A percentile compares a stretch with the other conserved stretches of the same genome.
phyloP scores from a whole-genome alignment of 2,113 vertebrate species.

The Microtus pennsylvanicus region DNA sequence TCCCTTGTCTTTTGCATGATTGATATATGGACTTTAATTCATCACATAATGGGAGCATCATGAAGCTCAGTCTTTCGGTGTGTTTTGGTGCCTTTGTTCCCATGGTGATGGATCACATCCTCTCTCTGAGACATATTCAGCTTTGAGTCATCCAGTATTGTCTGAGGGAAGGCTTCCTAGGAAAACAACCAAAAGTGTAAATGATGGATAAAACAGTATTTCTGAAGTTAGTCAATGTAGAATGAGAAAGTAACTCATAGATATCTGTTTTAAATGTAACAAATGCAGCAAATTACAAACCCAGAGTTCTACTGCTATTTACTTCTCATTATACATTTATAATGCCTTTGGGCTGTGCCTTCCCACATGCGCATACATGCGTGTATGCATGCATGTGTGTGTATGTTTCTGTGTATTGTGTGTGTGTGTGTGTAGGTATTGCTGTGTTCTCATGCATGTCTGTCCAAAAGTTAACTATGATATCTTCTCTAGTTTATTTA shows the following conservation, averaged over 20 bases:
- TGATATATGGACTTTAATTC: background rate
- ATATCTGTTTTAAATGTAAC: background rate
- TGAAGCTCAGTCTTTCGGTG: background rate
- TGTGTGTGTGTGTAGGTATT: background rate
- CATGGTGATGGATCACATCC: background rate
- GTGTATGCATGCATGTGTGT: background rate
- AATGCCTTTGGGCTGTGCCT: background rate
- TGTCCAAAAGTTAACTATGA: background rate
- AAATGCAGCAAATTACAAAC: background rate
- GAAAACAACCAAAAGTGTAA: background rate
- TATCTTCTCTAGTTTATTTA: background rate
- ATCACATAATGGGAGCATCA: background rate
- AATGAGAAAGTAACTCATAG: background rate
- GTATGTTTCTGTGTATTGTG: background rate
- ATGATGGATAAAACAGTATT: background rate
- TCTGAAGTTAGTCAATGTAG: background rate
- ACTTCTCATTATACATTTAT: background rate
- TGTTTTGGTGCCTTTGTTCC: background rate
- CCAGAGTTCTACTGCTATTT: background rate
- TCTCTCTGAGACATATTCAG: background rate
- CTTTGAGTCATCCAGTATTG: background rate
- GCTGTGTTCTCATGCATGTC: background rate
- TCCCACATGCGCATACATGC: too few relatives aligned
- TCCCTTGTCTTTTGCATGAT: background rate
- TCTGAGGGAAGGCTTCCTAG: background rate